A percentile compares a stretch with the other conserved stretches of the same genome.
phyloP scores from a whole-genome alignment of 2,797 vertebrate genomes.

The Rhyacichthys aspro region DNA sequence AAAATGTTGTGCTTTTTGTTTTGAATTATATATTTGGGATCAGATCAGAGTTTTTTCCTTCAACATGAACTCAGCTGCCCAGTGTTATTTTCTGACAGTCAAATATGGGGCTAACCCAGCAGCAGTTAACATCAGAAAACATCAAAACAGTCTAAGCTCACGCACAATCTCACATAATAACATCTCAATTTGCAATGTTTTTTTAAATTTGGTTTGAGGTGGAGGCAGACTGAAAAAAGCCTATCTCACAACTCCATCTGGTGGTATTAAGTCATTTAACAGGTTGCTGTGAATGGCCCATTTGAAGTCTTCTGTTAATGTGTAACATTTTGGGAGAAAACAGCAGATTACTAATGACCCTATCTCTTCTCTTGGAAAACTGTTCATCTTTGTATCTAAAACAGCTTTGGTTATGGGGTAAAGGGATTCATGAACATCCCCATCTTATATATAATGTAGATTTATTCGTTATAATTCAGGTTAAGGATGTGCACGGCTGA shows the following conservation, averaged over 20 bases:
- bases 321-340: conserved; percentile 2
- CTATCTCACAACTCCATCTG: conserved; percentile 2
- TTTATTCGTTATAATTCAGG: not conserved
- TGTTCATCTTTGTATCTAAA: not conserved
- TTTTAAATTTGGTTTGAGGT: too few relatives aligned
- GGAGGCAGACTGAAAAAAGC: not conserved
- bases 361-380: conserved; percentile 5
- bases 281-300: not conserved
- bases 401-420: not conserved
- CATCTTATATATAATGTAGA: not conserved
- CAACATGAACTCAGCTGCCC: too few relatives aligned
- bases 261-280: not conserved
- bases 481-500: conserved; percentile 1
- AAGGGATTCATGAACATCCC: too few relatives aligned
- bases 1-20: too few relatives aligned
- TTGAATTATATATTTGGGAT: too few relatives aligned
- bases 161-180: too few relatives aligned
- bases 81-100: too few relatives aligned
- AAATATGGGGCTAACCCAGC: too few relatives aligned
- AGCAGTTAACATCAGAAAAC: too few relatives aligned
- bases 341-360: conserved; percentile 5
- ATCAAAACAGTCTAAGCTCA: too few relatives aligned
- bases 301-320: not conserved
- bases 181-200: too few relatives aligned
- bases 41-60: too few relatives aligned